phyloP scores from a whole-genome alignment of 2,113 vertebrate species.

The Nyctibius bracteatus region DNA sequence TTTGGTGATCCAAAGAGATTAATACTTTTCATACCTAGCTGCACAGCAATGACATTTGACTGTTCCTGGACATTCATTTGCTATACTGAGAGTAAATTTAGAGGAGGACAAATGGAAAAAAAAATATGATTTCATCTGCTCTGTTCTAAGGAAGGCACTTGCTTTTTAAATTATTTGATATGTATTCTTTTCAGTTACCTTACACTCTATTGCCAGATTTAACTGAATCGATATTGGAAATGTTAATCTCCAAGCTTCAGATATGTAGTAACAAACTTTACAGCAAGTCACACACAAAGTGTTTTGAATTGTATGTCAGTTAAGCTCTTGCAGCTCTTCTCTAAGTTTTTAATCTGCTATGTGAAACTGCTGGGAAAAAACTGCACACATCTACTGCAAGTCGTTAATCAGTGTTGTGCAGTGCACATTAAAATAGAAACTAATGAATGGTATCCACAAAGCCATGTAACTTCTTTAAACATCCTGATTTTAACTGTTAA shows the following conservation, averaged over 20 bases:
- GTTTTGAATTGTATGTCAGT: neutral
- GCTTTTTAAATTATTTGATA: neutral
- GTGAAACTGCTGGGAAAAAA: constrained; percentile 20
- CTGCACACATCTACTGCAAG: neutral
- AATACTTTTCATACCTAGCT: neutral
- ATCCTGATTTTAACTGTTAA: constrained; percentile 13
- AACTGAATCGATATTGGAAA: neutral
- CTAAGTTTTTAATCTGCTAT: neutral
- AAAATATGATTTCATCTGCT: neutral
- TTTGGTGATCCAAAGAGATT: neutral
- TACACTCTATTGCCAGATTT: neutral
- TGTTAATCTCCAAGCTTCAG: neutral
- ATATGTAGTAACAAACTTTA: neutral
- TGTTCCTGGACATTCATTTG: neutral
- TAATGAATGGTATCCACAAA: constrained; percentile 28
- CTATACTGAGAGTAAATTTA: neutral
- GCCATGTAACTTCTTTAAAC: constrained; percentile 1
- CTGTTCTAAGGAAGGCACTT: neutral
- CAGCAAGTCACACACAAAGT: neutral
- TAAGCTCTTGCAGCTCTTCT: neutral
- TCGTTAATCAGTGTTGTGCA: constrained; percentile 19
- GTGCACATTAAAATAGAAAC: constrained; percentile 55
- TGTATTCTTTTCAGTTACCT: neutral
- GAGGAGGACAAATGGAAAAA: neutral
- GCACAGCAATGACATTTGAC: neutral